Conservation (phyloP, 1,140 invertebrate species). For the Platyscapa corneri region DNA sequence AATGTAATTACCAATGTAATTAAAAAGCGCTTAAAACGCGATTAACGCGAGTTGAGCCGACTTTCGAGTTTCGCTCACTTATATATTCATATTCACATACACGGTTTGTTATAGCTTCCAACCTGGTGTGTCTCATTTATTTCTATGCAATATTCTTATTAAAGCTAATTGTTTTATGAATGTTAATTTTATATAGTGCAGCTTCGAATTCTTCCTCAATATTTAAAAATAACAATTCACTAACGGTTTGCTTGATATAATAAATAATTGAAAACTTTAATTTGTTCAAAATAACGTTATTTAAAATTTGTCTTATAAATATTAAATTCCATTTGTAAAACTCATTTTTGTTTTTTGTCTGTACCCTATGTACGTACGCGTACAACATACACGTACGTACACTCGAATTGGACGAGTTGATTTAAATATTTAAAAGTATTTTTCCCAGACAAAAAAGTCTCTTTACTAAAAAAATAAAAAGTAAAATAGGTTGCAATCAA, state of each 20-base stretch:
- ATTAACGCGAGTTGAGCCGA: slow-evolving; percentile 23
- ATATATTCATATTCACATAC: background rate
- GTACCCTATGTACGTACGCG: too few species aligned
- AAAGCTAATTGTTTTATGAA: slow-evolving; percentile 19
- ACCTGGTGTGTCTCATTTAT: background rate
- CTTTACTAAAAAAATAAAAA: too few species aligned
- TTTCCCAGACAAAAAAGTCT: too few species aligned
- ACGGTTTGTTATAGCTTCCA: background rate
- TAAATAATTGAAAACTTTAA: too few species aligned
- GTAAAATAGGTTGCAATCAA: too few species aligned
- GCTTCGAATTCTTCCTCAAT: background rate
- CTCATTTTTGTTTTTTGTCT: background rate
- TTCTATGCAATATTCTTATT: background rate
- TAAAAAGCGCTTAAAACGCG: slow-evolving; percentile 51
- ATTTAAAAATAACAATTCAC: background rate
- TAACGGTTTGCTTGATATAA: too few species aligned
- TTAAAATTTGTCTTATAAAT: too few species aligned
- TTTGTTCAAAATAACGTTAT: too few species aligned
- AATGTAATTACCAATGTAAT: slow-evolving; percentile 45
- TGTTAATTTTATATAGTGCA: background rate
- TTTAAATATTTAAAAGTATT: too few species aligned
- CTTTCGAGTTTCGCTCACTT: background rate
- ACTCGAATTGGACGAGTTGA: too few species aligned
- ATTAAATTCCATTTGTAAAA: too few species aligned
- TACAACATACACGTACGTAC: background rate